Percentiles rank a stretch among this genome's conserved stretches.
Evolutionary conservation across 2,797 vertebrate genomes (phyloP).

Genomic region (Coregonus sp.): DNA sequence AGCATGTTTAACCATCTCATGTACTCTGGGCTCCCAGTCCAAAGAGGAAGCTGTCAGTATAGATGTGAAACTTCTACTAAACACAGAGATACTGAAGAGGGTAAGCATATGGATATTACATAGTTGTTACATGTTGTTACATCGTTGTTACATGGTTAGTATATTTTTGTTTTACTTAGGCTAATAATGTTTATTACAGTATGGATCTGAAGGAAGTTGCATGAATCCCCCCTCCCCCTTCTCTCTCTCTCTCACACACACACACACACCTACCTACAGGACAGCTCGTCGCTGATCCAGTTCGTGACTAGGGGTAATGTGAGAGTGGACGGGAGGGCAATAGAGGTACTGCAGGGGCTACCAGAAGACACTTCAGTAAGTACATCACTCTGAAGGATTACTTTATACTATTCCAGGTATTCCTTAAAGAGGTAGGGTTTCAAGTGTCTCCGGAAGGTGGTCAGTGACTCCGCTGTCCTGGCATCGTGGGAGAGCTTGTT

Average conservation of each 20-base stretch:
- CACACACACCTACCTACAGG: conserved; percentile 69
- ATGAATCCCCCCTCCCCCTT: not conserved
- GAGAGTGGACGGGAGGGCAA: conserved; percentile 78
- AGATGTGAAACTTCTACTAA: conserved; percentile 88
- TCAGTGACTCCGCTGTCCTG: too few species aligned
- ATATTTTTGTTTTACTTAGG: not conserved
- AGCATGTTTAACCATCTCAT: conserved; percentile 86
- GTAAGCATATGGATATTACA: conserved; percentile 59
- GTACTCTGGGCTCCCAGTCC: conserved; percentile 84
- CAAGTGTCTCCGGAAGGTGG: too few species aligned
- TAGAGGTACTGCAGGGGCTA: conserved; percentile 84
- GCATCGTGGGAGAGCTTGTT: too few species aligned
- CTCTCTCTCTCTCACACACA: not conserved
- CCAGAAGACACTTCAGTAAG: conserved; percentile 89
- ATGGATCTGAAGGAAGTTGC: not conserved
- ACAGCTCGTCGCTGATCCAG: conserved; percentile 95
- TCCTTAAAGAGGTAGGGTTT: too few species aligned
- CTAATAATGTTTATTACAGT: not conserved
- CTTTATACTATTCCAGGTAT: too few species aligned
- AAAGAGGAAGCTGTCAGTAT: conserved; percentile 89
- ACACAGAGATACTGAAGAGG: conserved; percentile 95
- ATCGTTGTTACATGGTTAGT: not conserved
- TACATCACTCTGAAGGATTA: conserved; percentile 31
- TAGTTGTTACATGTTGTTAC: not conserved
- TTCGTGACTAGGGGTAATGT: conserved; percentile 88